These are phyloP conservation scores for Rhodeus uyekii DNA, from an alignment of 2,797 vertebrate species.

Conservation along the genomic window DNA sequence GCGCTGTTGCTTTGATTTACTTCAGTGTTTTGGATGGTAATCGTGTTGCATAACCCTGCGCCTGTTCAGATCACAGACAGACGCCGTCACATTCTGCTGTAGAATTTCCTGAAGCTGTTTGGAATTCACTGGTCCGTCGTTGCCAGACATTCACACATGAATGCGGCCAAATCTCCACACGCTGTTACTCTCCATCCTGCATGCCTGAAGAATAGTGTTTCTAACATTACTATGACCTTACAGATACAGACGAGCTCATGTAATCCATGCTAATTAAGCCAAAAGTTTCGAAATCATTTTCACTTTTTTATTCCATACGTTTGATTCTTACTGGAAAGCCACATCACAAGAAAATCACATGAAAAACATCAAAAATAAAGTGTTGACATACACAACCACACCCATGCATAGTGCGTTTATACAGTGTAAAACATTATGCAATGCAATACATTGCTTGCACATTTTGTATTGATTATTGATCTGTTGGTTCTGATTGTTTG, in stretches of 20 bases:
- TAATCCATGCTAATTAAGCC: neutral
- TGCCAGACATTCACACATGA: constrained; percentile 24
- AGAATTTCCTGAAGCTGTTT: constrained; percentile 31
- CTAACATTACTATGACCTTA: neutral
- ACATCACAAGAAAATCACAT: neutral
- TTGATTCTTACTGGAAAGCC: no score
- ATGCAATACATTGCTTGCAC: no score
- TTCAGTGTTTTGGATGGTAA: constrained; percentile 30
- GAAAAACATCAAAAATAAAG: neutral
- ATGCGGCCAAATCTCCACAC: constrained; percentile 12
- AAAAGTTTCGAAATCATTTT: neutral
- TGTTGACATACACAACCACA: neutral
- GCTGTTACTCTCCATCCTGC: neutral
- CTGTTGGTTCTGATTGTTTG: neutral
- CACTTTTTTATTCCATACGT: neutral
- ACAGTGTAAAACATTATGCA: neutral
- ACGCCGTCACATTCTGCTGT: constrained; percentile 28
- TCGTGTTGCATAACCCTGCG: constrained; percentile 22
- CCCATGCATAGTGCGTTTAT: neutral
- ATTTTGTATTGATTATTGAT: constrained; percentile 24
- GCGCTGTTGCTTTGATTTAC: neutral
- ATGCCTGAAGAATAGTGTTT: neutral
- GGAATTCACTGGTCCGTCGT: constrained; percentile 8
- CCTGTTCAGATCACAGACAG: constrained; percentile 41
- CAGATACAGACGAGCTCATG: neutral